Percentiles rank a stretch among this genome's conserved stretches.
phyloP scores from a whole-genome alignment of 1,140 invertebrate genomes.

The Rhizoglyphus robini region DNA sequence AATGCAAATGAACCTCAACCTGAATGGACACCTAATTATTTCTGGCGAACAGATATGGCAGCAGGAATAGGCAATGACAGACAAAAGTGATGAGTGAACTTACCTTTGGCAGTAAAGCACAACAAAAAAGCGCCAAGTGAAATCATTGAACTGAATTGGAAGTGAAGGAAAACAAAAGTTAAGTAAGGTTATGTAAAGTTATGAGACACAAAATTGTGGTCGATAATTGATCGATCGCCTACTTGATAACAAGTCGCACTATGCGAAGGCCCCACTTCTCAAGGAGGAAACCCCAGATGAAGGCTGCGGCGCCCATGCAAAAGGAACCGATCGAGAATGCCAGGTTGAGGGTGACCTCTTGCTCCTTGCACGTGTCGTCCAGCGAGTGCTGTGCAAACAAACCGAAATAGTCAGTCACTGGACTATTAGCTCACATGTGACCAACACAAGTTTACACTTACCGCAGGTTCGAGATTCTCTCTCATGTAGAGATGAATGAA shows the following conservation, averaged over 20 bases:
- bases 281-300: constrained; percentile 28
- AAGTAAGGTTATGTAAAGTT: background rate
- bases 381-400: background rate
- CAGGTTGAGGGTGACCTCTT: constrained; percentile 26
- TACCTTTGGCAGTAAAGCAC: constrained; percentile 18
- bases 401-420: background rate
- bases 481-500: background rate
- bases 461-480: constrained; percentile 9
- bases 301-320: constrained; percentile 27
- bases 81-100: background rate
- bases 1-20: no score
- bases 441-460: background rate
- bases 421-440: background rate
- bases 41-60: no score
- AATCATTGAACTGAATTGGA: constrained; percentile 11
- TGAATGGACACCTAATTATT: no score
- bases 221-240: constrained; percentile 8
- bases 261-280: constrained; percentile 26
- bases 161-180: background rate
- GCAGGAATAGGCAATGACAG: no score
- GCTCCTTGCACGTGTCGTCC: constrained; percentile 17
- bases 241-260: constrained; percentile 28
- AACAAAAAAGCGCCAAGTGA: constrained; percentile 6
- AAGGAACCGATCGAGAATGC: constrained; percentile 28
- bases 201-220: background rate